phyloP scores from a whole-genome alignment of 1,140 invertebrate species.

The Papilio xuthus region DNA sequence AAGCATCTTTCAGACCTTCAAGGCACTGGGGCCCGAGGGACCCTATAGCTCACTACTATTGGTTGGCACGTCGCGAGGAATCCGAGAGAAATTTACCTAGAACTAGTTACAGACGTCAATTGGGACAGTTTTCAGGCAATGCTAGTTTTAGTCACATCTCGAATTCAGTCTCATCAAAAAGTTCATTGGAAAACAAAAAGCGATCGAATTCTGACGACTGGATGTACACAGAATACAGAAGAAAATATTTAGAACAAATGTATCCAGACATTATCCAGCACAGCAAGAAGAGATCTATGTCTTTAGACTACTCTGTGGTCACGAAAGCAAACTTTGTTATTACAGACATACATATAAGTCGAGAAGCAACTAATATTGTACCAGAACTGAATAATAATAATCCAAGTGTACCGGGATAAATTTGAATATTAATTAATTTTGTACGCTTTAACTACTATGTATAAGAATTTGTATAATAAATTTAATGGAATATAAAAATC shows the following conservation, averaged over 20 bases:
- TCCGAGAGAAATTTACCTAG: conserved; percentile 48
- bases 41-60: conserved; percentile 83
- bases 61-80: conserved; percentile 79
- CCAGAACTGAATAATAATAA: conserved; percentile 39
- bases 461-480: not conserved
- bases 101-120: conserved; percentile 51
- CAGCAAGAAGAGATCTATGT: conserved; percentile 54
- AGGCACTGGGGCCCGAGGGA: conserved; percentile 84
- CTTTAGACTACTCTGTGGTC: conserved; percentile 53
- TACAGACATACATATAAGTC: not conserved
- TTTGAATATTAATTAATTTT: not conserved
- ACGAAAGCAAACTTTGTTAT: conserved; percentile 32
- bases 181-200: conserved; percentile 44
- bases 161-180: conserved; percentile 27
- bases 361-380: not conserved
- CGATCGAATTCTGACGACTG: conserved; percentile 69
- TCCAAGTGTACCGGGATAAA: not conserved
- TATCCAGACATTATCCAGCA: conserved; percentile 36
- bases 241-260: conserved; percentile 47
- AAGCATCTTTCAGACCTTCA: conserved; percentile 82
- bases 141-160: conserved; percentile 46
- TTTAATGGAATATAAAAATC: conserved; percentile 1
- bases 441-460: not conserved
- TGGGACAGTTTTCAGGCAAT: conserved; percentile 60
- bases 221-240: conserved; percentile 55